Base-by-base conservation (phyloP, 2,888 invertebrate genomes). In the Eupithecia vulgata region DNA sequence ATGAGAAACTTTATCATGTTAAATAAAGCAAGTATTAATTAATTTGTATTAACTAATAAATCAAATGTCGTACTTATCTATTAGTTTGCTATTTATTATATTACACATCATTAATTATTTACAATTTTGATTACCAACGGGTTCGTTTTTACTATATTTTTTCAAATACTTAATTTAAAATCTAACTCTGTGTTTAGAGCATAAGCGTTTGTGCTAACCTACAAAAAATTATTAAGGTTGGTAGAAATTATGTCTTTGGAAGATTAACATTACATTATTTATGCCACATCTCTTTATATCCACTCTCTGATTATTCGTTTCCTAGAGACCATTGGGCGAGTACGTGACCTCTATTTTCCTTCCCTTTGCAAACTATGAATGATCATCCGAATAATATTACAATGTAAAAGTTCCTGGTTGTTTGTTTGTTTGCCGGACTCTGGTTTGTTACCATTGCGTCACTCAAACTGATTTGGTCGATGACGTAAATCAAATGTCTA, bases 301-400 rank as follows among this genome's bases (percentile, higher is more conserved):
- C 87, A 85, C 77, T 87, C 84, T 81, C 81, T 79, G 78, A 83
- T 83, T 84, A 84, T 86, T 85, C 81, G 81, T 82, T 83, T 84
- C 79, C 82, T 57, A 34, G 67, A 70, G 61, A 61, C 88, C 88
- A 90, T 90, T 86, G 87, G 85, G 83, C 80, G 79, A 80, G 78
- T 86, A 91, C 91, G 92, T 93, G 92, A 91, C 89, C 87, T 87
- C 86, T 82, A 80, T 75, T 81, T 80, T 80, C 74, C 73, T 73
- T 76, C 79, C 81, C 69, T 74, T 79, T 77, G 75, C 71, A 42
- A 79, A 78, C 78, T 80, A 77, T 77, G 73, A 64, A 64, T 37
- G 62, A 21, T 37, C 34, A 35, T 37, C 17, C 35, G 37, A 37
- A 64, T 64, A 64, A 35, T 64, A 57, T 25, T 57, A 57, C 57